Evolutionary conservation across 2,888 invertebrate species (phyloP).

Genomic region (Hemithea aestivaria): DNA sequence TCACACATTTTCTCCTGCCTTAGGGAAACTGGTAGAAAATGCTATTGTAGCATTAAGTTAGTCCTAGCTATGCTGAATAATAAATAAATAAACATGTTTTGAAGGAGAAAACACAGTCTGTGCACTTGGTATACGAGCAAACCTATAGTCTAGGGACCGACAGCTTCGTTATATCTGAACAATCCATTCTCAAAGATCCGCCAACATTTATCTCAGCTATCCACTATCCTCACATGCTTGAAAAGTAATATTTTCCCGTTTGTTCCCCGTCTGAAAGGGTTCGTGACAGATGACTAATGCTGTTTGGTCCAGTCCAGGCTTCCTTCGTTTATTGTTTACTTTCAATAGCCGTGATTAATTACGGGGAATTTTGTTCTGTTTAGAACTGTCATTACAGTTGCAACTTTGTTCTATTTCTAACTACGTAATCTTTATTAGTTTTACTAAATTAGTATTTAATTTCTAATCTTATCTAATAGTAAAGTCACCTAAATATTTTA

Average conservation of each 20-base stretch:
- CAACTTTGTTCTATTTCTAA: constrained; percentile 4
- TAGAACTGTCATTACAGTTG: constrained; percentile 19
- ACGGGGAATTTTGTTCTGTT: constrained; percentile 20
- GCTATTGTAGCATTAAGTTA: too few species aligned
- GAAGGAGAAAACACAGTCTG: too few species aligned
- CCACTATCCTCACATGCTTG: constrained; percentile 24
- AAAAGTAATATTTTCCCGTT: constrained; percentile 32
- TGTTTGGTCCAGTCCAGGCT: constrained; percentile 48
- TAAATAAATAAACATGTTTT: too few species aligned
- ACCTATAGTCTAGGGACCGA: too few species aligned
- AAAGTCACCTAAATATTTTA: too few species aligned
- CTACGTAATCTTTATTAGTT: too few species aligned
- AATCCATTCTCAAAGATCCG: constrained; percentile 5
- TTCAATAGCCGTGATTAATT: constrained; percentile 57
- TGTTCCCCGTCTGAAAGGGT: constrained; percentile 50
- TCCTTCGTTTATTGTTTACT: constrained; percentile 53
- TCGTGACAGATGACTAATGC: constrained; percentile 64
- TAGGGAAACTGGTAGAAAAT: too few species aligned
- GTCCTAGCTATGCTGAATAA: too few species aligned
- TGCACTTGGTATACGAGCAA: too few species aligned
- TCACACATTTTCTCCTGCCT: too few species aligned
- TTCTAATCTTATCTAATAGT: too few species aligned
- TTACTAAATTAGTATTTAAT: too few species aligned
- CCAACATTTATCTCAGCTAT: constrained; percentile 24
- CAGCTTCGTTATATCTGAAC: neutral